phyloP scores from a whole-genome alignment of 2,113 vertebrate species.

The Oryzias celebensis region DNA sequence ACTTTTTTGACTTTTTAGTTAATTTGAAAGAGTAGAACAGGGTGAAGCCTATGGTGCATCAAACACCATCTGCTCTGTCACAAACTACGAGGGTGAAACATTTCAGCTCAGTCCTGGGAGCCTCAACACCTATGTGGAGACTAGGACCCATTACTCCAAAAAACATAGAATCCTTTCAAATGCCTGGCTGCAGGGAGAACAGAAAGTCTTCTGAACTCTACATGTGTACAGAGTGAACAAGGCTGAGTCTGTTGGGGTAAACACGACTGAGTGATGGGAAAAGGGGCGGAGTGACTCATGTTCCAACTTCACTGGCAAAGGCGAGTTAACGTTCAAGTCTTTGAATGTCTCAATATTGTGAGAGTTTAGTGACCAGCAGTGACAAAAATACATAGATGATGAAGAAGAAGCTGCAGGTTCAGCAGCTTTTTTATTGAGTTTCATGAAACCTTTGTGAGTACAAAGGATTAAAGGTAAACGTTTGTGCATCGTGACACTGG shows the following conservation, averaged over 20 bases:
- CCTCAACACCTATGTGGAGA: slow-evolving; percentile 22
- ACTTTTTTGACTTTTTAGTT: background rate
- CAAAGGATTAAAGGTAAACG: background rate
- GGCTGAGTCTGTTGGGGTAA: slow-evolving; percentile 44
- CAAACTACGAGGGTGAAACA: slow-evolving; percentile 7
- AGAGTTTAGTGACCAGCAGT: background rate
- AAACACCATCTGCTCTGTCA: background rate
- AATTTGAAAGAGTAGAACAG: background rate
- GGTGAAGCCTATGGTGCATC: background rate
- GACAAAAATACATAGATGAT: slow-evolving; percentile 14
- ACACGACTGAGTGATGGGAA: slow-evolving; percentile 17
- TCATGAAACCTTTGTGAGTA: background rate
- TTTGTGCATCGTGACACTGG: slow-evolving; percentile 6
- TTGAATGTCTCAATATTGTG: slow-evolving; percentile 1
- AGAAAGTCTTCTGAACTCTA: slow-evolving; percentile 50
- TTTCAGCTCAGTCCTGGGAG: slow-evolving; percentile 27
- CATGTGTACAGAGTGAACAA: slow-evolving; percentile 37
- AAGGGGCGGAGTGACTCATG: slow-evolving; percentile 11
- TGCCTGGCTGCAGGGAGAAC: slow-evolving; percentile 68
- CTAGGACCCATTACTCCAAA: slow-evolving; percentile 71
- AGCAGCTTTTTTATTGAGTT: background rate
- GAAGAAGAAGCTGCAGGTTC: slow-evolving; percentile 19
- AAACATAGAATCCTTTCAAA: slow-evolving; percentile 94
- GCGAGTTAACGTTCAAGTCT: slow-evolving; percentile 9
- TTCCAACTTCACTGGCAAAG: slow-evolving; percentile 14